Conservation (phyloP, 1,140 invertebrate genomes). For the Drosophila bipectinata region DNA sequence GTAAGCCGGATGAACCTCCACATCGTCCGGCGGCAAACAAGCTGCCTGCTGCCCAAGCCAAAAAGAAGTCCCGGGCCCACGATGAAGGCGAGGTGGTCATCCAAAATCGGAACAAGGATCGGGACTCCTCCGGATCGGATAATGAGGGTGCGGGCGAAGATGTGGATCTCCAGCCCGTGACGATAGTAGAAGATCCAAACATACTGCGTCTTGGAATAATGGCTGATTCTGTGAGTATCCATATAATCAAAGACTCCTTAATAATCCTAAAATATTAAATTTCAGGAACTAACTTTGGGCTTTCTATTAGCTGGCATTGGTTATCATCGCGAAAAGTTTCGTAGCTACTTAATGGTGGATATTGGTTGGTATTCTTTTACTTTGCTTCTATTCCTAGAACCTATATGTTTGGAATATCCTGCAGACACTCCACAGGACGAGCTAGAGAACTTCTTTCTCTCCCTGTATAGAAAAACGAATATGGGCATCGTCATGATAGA, state of each 20-base stretch:
- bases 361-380: constrained; percentile 7
- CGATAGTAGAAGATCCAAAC: constrained; percentile 26
- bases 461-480: constrained; percentile 23
- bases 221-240: constrained; percentile 43
- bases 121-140: neutral
- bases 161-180: neutral
- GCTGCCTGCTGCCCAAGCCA: neutral
- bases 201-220: constrained; percentile 48
- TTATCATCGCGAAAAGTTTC: constrained; percentile 32
- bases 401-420: neutral
- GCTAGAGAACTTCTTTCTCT: constrained; percentile 40
- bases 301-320: constrained; percentile 54
- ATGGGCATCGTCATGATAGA: constrained; percentile 57
- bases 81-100: neutral
- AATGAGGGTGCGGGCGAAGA: neutral
- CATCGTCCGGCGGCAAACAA: neutral
- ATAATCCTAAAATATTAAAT: neutral
- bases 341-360: constrained; percentile 58
- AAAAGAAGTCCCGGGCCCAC: neutral
- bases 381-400: neutral
- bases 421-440: constrained; percentile 29
- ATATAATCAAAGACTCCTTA: neutral
- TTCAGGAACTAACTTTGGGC: constrained; percentile 51
- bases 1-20: neutral
- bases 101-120: neutral